phyloP scores from a whole-genome alignment of 2,113 vertebrate species.

The Prinia subflava region DNA sequence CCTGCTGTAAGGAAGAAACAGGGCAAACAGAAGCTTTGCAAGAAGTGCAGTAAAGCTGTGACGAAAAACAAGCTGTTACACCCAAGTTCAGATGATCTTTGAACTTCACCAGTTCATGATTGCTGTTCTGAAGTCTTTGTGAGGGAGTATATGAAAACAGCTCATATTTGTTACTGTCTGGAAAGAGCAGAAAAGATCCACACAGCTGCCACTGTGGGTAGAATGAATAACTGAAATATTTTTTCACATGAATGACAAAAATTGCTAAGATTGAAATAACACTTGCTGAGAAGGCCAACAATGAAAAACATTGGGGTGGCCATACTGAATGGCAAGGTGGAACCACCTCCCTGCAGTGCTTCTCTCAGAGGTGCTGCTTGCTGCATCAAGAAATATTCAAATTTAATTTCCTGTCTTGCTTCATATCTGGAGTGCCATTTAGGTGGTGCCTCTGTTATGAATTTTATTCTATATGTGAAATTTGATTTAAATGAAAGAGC shows the following conservation, averaged over 20 bases:
- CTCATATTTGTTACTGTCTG: not conserved
- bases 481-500: not conserved
- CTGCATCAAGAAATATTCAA: not conserved
- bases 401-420: not conserved
- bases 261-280: not conserved
- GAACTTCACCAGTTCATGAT: not conserved
- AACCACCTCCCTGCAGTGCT: not conserved
- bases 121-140: not conserved
- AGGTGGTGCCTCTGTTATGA: not conserved
- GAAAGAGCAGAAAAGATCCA: not conserved
- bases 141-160: not conserved
- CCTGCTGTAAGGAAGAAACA: not conserved
- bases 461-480: not conserved
- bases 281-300: fast-evolving
- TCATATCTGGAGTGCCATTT: not conserved
- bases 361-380: not conserved
- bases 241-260: not conserved
- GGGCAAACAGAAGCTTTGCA: not conserved
- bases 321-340: not conserved
- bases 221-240: not conserved
- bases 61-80: not conserved
- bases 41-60: not conserved
- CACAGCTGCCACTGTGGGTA: not conserved
- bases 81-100: not conserved
- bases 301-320: not conserved